Base-by-base conservation (phyloP, 2,888 invertebrate species). In the Homarus gammarus region DNA sequence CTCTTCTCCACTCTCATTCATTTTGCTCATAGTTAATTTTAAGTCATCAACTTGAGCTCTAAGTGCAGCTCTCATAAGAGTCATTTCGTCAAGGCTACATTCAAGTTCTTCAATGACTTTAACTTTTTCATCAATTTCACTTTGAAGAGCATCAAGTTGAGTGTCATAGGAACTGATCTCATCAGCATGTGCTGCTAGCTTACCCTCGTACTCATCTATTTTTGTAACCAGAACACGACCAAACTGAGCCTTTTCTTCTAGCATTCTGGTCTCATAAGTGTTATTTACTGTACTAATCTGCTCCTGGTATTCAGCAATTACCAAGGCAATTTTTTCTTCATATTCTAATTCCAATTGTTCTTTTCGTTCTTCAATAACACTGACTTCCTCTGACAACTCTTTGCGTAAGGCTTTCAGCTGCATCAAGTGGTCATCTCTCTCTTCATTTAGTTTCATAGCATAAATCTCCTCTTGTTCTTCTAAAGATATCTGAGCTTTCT, bases 221-320 rank as follows among this genome's bases (percentile, higher is more conserved):
- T 90, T 90, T 70, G 79, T 70, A 10, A 92, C 87, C 6, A 92
- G 75, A n/a, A 92, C 88, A 8, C 92, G 85, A 2, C 92, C 92
- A 87, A 92, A 92, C 38, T 92, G 89, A 3, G 90, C 90, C 27
- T 92, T 92, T 38, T 92, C 92, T 38, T 92, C 92, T 22, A 75
- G 31, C 1, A 88, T 68, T 27, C 70, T 38, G 38, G 90, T 31
- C 40, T 88, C 88, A 49, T 84, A 85, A 12, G 87, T 81, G 18
- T 78, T 77, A 40, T 61, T 84, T 18, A 70, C 70, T 6, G 64
- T 75, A 36, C 75, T 87, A 3, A 92, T 70, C 36, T 84, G 79
- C 27, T 78, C 73, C 33, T 90, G 68, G 68, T 88, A 90, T 22
- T 92, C 84, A 22, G 87, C 88, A 64, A 84, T 88, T n/a, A 90